These are phyloP conservation scores for Biston stratarius DNA, from an alignment of 2,888 invertebrate species.

Conservation along the genomic window DNA sequence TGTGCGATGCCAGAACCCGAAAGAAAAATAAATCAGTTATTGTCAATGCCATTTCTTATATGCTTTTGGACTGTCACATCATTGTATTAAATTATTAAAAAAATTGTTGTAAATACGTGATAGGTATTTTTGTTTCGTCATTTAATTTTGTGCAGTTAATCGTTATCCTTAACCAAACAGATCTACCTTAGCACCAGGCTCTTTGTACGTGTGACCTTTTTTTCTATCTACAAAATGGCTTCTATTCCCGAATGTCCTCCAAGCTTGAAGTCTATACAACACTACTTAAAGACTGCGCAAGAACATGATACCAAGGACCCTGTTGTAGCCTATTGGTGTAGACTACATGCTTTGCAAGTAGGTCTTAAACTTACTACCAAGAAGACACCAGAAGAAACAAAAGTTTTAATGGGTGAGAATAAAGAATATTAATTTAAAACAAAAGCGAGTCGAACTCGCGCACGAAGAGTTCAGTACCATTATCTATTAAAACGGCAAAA, in stretches of 20 bases:
- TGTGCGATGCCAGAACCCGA: too few relatives aligned
- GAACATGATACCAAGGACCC: constrained; percentile 97
- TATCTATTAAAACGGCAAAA: too few relatives aligned
- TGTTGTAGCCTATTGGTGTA: constrained; percentile 97
- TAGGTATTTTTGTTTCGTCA: too few relatives aligned
- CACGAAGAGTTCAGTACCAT: too few relatives aligned
- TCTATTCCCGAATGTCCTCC: constrained; percentile 90
- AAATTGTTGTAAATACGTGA: too few relatives aligned
- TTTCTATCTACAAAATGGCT: constrained; percentile 49
- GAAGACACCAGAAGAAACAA: constrained; percentile 94
- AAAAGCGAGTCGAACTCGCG: too few relatives aligned
- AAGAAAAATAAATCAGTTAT: too few relatives aligned
- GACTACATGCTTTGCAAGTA: constrained; percentile 95
- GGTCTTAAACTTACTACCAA: constrained; percentile 92
- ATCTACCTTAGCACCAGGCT: constrained; percentile 5
- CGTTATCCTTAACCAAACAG: not conserved
- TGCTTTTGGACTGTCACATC: too few relatives aligned
- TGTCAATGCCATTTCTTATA: too few relatives aligned
- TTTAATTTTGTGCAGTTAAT: too few relatives aligned
- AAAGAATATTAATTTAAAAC: not conserved
- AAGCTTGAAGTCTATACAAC: constrained; percentile 94
- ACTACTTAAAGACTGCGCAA: constrained; percentile 95
- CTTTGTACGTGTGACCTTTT: not conserved
- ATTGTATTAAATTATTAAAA: too few relatives aligned
- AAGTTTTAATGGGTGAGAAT: constrained; percentile 88